Conservation (phyloP, 2,888 invertebrate genomes). For the Eupithecia insigniata region DNA sequence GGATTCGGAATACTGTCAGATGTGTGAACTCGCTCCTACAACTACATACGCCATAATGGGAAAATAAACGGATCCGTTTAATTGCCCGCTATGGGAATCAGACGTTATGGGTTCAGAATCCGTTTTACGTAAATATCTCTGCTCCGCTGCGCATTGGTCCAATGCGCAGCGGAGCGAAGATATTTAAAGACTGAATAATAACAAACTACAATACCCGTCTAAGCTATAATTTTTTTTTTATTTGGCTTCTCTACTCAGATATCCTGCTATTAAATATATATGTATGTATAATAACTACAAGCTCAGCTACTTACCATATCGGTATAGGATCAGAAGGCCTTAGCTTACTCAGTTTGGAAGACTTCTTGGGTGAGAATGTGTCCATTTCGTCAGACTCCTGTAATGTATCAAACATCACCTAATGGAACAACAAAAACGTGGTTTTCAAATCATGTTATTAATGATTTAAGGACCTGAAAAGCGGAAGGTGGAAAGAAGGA, state of each 20-base stretch:
- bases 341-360: constrained; percentile 68
- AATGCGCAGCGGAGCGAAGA: no score
- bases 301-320: constrained; percentile 84
- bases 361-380: constrained; percentile 67
- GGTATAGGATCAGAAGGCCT: constrained; percentile 90
- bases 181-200: not conserved
- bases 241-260: no score
- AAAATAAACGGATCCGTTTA: no score
- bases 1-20: no score
- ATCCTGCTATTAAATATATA: not conserved
- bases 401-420: constrained; percentile 45
- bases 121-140: no score
- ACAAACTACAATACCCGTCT: not conserved
- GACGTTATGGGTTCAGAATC: no score
- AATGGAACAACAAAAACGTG: constrained; percentile 27
- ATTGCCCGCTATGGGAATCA: no score
- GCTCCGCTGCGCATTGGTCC: no score
- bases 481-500: not conserved
- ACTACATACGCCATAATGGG: no score
- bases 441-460: not conserved
- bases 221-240: not conserved
- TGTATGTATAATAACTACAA: not conserved
- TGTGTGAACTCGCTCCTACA: no score
- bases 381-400: constrained; percentile 69
- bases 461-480: not conserved